phyloP scores from a whole-genome alignment of 2,113 vertebrate species.

The Aldabrachelys gigantea region DNA sequence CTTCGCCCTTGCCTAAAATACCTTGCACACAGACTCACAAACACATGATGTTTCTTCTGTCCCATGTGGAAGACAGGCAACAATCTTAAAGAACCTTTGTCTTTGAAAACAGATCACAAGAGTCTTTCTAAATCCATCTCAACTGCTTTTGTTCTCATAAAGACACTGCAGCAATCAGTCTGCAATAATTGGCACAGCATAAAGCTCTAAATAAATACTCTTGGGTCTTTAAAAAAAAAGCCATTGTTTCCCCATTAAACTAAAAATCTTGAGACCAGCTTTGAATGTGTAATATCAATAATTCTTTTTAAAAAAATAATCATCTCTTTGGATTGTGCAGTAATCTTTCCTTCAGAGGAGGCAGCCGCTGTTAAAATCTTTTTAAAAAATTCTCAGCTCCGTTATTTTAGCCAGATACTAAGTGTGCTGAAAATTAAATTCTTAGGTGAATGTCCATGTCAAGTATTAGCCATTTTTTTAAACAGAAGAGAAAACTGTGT shows the following conservation, averaged over 20 bases:
- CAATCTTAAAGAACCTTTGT: neutral
- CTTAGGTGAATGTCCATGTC: neutral
- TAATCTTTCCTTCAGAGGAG: neutral
- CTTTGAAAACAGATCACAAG: neutral
- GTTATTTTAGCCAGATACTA: neutral
- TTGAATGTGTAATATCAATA: neutral
- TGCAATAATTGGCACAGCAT: neutral
- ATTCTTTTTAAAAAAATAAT: neutral
- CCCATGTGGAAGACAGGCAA: slow-evolving; percentile 13
- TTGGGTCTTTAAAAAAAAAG: neutral
- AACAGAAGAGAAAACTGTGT: neutral
- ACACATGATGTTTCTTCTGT: neutral
- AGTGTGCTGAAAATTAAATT: neutral
- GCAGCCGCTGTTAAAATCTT: slow-evolving; percentile 11
- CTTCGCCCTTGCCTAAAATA: neutral
- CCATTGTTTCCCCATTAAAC: neutral
- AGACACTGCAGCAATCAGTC: neutral
- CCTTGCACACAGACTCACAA: neutral
- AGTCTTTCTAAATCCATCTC: neutral
- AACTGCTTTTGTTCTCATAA: slow-evolving; percentile 17
- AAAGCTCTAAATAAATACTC: neutral
- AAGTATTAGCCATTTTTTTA: neutral
- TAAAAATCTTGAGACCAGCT: neutral
- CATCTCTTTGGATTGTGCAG: neutral
- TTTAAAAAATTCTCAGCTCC: neutral